phyloP scores from a whole-genome alignment of 2,113 vertebrate species.

The Paramisgurnus dabryanus region DNA sequence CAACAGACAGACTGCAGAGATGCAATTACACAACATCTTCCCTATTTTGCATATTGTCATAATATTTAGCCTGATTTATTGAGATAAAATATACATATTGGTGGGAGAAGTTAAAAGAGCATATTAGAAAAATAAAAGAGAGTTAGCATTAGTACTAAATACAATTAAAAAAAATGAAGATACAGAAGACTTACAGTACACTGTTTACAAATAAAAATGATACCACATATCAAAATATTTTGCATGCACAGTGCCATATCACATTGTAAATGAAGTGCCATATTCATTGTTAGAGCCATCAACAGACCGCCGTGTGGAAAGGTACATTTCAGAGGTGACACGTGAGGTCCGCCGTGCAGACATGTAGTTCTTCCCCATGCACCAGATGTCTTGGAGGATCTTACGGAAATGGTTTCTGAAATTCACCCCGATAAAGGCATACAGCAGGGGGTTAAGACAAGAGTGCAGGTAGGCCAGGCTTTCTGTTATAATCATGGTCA shows the following conservation, averaged over 20 bases:
- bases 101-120: background rate
- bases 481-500: slow-evolving; percentile 66
- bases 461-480: slow-evolving; percentile 88
- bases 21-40: background rate
- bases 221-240: background rate
- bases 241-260: background rate
- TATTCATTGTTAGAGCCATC: slow-evolving; percentile 26
- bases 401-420: slow-evolving; percentile 87
- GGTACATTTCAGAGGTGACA: slow-evolving; percentile 35
- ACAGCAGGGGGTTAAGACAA: slow-evolving; percentile 90
- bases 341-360: slow-evolving; percentile 39
- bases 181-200: background rate
- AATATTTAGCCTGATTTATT: slow-evolving; percentile 7
- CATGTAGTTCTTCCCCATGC: slow-evolving; percentile 70
- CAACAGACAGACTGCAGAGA: too few species aligned
- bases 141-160: slow-evolving; percentile 1
- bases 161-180: background rate
- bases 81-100: background rate
- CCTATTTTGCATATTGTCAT: background rate
- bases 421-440: slow-evolving; percentile 88
- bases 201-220: background rate
- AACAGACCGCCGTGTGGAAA: slow-evolving; percentile 40
- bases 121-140: background rate
- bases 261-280: slow-evolving; percentile 54
- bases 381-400: slow-evolving; percentile 80